Evolutionary conservation across 1,140 invertebrate genomes (phyloP), one percentile per base, ranked within the genome.

Genomic region (Drosophila bocki): DNA sequence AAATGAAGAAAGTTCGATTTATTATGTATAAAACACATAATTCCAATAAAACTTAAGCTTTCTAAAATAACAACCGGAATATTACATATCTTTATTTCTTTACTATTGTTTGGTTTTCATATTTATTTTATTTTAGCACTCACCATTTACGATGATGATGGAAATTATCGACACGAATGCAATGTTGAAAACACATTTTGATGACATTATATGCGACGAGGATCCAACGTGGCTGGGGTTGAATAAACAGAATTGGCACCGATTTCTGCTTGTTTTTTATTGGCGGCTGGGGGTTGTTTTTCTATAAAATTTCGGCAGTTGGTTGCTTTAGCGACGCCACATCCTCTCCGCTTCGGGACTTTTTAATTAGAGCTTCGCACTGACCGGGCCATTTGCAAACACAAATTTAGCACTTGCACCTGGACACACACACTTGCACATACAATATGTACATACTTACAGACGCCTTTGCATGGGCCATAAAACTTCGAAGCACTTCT

Each of bases 111-210:
- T 45, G 11, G 15, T 15, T 29, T n/a, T 33, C 1, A 17, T 13
- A 53, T 13, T 12, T 17, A 11, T 8, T 33, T 39, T 39, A 19
- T 17, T 19, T 41, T 0, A 12, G 8, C 7, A 80, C 91, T 92
- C 61, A 92, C 91, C 91, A 92, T 92, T 92, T 92, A 91, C 91
- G 91, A 92, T 92, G 91, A 92, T 92, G 90, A 92, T 91, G 80
- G 86, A 92, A 92, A 92, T 92, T 75, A 92, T 92, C 87, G 84
- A 90, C 78, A 87, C 84, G 91, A 92, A 92, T 92, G 85, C 86
- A 79, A 92, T 90, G 74, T 90, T 80, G 91, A 92, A 91, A 86
- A 82, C 87, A 92, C 91, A 92, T 92, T 80, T 92, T 92, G 91
- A 92, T 86, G 91, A 92, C 91, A 92, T 92, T 92, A 91, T 91